Base-by-base conservation (phyloP, 1,140 invertebrate genomes). In the Anthonomus grandis region DNA sequence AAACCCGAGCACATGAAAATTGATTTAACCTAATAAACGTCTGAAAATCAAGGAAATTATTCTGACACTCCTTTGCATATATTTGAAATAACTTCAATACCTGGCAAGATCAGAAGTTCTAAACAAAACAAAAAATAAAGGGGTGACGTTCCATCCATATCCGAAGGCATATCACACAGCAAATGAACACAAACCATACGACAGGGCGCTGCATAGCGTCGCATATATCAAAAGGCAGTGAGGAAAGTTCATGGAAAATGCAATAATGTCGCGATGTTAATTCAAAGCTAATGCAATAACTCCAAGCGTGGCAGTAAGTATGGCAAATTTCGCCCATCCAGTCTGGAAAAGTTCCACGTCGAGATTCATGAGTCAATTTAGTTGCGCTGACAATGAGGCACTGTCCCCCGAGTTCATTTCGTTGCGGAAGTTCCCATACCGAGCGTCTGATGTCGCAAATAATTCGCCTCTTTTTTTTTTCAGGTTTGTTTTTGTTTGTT, bases 351-450 rank as follows among this genome's bases (percentile, higher is more conserved):
- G 57, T 47, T 41, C 62, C 61, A 38, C 59, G 63, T 67, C 64
- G 61, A 67, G 64, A 67, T 67, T 67, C 65, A 67, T 67, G 65
- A 67, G 63, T 65, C 64, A 67, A 67, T 67, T 67, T 67, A 67
- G 65, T 67, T 67, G 65, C 65, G 65, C 59, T 64, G 64, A 67
- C 65, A 67, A 67, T 65, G 64, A 64, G 60, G 46, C 49, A 56
- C 44, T 64, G 61, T n/a, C 27, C 39, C 59, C 49, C 36, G 61
- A 57, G 63, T 67, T 67, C 64, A 67, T 67, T 64, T n/a, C n/a
- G n/a, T n/a, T n/a, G n/a, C n/a, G n/a, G n/a, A n/a, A n/a, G 48
- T 47, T 62, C 59, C 52, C 18, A 22, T 9, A 9, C n/a, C 10
- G 12, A 9, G 22, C 25, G n/a, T 23, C 24, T 5, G 8, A n/a